Evolutionary conservation across 2,888 invertebrate genomes (phyloP).

Genomic region (Norana najaformis): DNA sequence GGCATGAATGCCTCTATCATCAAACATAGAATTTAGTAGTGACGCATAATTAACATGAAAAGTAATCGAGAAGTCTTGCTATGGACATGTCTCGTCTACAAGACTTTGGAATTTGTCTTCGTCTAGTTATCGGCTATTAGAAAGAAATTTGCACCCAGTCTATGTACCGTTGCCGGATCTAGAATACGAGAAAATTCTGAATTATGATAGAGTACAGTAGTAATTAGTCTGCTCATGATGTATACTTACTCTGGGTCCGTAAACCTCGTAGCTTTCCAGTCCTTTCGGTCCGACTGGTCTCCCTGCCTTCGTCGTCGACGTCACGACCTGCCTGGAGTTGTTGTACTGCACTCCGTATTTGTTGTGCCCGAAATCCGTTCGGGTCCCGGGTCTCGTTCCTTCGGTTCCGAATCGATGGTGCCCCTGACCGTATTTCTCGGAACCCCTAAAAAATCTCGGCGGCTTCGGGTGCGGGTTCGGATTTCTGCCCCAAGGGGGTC

Average conservation of each 20-base stretch:
- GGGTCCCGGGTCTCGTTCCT: not conserved
- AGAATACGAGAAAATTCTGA: too few relatives aligned
- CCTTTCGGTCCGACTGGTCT: conserved; percentile 16
- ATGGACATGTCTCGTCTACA: too few relatives aligned
- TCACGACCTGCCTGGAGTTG: not conserved
- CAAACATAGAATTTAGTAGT: too few relatives aligned
- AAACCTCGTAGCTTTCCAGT: conserved; percentile 17
- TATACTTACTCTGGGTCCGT: conserved; percentile 16
- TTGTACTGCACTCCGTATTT: conserved; percentile 1
- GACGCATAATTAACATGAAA: too few relatives aligned
- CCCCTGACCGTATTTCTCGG: conserved; percentile 15
- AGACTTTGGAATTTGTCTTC: too few relatives aligned
- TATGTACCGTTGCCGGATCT: too few relatives aligned
- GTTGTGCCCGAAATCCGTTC: conserved; percentile 17
- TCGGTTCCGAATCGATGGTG: conserved; percentile 9
- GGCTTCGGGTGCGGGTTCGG: not conserved
- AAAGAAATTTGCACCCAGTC: too few relatives aligned
- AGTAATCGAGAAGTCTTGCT: too few relatives aligned
- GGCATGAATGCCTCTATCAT: too few relatives aligned
- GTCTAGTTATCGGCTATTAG: too few relatives aligned
- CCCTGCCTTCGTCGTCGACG: not conserved
- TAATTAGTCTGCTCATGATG: too few relatives aligned
- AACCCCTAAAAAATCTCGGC: not conserved
- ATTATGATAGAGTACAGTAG: too few relatives aligned
- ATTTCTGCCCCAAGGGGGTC: not conserved